These are phyloP conservation scores for Chloropsis hardwickii DNA, from an alignment of 2,113 vertebrate species.

Conservation along the genomic window DNA sequence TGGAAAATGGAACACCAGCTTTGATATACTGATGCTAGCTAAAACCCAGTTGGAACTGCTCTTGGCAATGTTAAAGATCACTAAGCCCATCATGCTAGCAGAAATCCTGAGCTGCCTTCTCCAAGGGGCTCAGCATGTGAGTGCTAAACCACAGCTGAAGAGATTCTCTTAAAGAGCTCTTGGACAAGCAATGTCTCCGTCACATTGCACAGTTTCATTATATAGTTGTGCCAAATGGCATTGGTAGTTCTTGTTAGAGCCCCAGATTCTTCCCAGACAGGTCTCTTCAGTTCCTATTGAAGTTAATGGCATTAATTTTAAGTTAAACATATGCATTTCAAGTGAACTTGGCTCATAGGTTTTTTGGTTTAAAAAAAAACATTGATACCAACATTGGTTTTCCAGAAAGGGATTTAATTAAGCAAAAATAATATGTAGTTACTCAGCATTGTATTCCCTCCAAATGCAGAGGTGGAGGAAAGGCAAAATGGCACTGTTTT, in stretches of 20 bases:
- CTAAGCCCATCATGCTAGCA: not conserved
- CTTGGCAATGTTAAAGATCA: not conserved
- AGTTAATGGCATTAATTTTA: not conserved
- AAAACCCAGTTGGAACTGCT: not conserved
- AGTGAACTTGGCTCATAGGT: not conserved
- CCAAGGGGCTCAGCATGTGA: not conserved
- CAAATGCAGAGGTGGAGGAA: not conserved
- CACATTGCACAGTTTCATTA: not conserved
- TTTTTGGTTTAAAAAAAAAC: not conserved
- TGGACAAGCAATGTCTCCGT: not conserved
- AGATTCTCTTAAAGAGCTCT: not conserved
- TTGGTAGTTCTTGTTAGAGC: not conserved
- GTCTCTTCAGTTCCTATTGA: not conserved
- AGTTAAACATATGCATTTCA: not conserved
- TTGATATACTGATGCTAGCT: not conserved
- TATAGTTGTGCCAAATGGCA: not conserved
- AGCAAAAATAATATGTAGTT: not conserved
- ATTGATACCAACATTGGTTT: not conserved
- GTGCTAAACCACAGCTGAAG: not conserved
- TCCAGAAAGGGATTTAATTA: conserved; percentile 35
- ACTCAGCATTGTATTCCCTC: not conserved
- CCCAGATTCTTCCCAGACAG: not conserved
- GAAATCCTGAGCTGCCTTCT: not conserved
- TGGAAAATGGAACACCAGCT: not conserved
- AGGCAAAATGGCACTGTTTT: not conserved